phyloP scores from a whole-genome alignment of 2,797 vertebrate genomes.

The Hippoglossus hippoglossus region DNA sequence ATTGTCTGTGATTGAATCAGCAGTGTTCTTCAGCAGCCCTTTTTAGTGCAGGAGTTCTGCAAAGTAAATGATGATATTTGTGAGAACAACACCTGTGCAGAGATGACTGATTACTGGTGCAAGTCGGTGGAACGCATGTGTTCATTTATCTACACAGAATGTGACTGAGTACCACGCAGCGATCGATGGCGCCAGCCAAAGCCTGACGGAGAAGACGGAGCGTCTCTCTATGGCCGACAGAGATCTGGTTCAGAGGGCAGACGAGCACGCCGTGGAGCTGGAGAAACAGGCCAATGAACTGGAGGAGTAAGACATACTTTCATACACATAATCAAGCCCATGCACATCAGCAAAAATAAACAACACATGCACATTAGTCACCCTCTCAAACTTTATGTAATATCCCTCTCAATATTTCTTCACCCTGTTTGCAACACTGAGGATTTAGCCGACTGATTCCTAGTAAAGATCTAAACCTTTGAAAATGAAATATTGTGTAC shows the following conservation, averaged over 20 bases:
- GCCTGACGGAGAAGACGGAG: slow-evolving; percentile 86
- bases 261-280: slow-evolving; percentile 86
- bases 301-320: slow-evolving; percentile 84
- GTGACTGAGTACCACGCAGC: slow-evolving; percentile 90
- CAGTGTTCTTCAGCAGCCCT: no score
- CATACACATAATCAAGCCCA: background rate
- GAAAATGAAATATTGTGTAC: background rate
- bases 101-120: background rate
- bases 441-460: background rate
- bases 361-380: no score
- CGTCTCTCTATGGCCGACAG: slow-evolving; percentile 87
- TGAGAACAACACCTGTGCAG: background rate
- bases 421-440: background rate
- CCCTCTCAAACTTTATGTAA: background rate
- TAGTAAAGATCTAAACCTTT: background rate
- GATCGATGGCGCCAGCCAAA: slow-evolving; percentile 90
- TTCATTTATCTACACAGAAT: slow-evolving; percentile 81
- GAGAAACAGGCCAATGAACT: slow-evolving; percentile 86
- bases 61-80: background rate
- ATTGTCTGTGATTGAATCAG: no score
- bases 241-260: slow-evolving; percentile 88
- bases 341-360: background rate
- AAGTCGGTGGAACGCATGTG: background rate
- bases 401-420: background rate
- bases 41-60: no score